phyloP scores from a whole-genome alignment of 2,888 invertebrate genomes.

The Drosophila kambysellisi region DNA sequence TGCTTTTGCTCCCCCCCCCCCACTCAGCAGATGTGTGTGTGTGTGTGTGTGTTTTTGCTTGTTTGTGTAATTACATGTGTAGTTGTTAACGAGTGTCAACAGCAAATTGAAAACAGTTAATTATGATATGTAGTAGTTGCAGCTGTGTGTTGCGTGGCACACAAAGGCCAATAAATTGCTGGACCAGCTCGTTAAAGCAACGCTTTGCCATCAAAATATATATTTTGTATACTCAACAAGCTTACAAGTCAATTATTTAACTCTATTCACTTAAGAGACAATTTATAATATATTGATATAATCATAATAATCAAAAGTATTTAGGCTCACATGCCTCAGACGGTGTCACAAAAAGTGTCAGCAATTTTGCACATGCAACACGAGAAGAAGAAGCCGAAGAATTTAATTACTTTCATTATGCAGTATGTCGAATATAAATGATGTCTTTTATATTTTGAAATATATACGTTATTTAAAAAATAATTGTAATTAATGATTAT shows the following conservation, averaged over 20 bases:
- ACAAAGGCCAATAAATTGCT: conserved; percentile 16
- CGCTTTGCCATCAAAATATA: background rate
- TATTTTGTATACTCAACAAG: background rate
- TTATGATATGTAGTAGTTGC: conserved; percentile 39
- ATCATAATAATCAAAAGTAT: background rate
- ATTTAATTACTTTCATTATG: background rate
- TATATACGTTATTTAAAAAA: background rate
- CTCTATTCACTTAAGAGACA: background rate
- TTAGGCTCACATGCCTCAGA: background rate
- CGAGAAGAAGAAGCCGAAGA: background rate
- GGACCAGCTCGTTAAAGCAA: background rate
- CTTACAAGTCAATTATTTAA: conserved; percentile 14
- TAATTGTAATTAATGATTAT: background rate
- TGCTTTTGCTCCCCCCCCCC: conserved; percentile 16
- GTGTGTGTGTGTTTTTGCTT: conserved; percentile 9
- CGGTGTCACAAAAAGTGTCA: background rate
- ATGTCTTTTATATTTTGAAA: background rate
- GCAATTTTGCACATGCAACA: background rate
- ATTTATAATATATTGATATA: conserved; percentile 2
- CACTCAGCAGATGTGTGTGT: conserved; percentile 7
- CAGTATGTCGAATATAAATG: background rate
- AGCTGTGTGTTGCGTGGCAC: background rate
- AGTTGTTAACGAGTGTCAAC: conserved; percentile 57
- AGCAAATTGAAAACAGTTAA: conserved; percentile 63
- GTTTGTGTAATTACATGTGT: conserved; percentile 39